Evolutionary conservation across 2,113 vertebrate species (phyloP).

Genomic region (Parus major): DNA sequence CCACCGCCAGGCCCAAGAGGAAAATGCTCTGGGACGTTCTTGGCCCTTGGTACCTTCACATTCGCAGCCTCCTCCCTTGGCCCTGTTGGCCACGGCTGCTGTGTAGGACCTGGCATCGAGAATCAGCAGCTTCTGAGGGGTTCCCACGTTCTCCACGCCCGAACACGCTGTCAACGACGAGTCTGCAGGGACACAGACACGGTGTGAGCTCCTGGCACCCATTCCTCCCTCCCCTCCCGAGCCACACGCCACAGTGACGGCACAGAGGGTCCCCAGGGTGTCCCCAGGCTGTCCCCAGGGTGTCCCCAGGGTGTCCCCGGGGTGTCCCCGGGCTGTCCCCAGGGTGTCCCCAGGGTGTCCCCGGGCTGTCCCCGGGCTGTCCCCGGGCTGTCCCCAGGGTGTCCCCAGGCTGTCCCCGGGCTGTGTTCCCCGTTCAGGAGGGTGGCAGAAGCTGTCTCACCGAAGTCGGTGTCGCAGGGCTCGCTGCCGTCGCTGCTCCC

Average conservation of each 20-base stretch:
- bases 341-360: too few species aligned
- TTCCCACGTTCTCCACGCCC: slow-evolving; percentile 80
- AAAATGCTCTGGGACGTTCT: background rate
- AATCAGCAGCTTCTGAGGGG: slow-evolving; percentile 93
- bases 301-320: too few species aligned
- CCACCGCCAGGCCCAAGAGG: background rate
- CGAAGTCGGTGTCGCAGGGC: slow-evolving; percentile 89
- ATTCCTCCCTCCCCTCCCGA: background rate
- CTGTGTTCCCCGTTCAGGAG: fast-evolving
- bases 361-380: too few species aligned
- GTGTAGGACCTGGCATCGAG: slow-evolving; percentile 97
- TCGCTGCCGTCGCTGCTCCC: slow-evolving; percentile 82
- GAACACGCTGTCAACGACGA: slow-evolving; percentile 88
- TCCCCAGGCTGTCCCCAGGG: too few species aligned
- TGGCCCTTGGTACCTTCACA: slow-evolving; percentile 85
- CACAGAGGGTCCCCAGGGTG: fast-evolving
- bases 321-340: too few species aligned
- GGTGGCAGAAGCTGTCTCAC: slow-evolving; percentile 67
- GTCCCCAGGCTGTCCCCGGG: too few species aligned
- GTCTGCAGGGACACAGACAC: slow-evolving; percentile 71
- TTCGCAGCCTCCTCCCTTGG: slow-evolving; percentile 98
- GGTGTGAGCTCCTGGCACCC: background rate
- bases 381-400: too few species aligned
- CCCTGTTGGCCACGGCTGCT: slow-evolving; percentile 94
- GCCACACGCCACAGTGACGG: fast-evolving